Evolutionary conservation across 2,797 vertebrate species (phyloP), one percentile per base, ranked within the genome.

Genomic region (Bufotes viridis): DNA sequence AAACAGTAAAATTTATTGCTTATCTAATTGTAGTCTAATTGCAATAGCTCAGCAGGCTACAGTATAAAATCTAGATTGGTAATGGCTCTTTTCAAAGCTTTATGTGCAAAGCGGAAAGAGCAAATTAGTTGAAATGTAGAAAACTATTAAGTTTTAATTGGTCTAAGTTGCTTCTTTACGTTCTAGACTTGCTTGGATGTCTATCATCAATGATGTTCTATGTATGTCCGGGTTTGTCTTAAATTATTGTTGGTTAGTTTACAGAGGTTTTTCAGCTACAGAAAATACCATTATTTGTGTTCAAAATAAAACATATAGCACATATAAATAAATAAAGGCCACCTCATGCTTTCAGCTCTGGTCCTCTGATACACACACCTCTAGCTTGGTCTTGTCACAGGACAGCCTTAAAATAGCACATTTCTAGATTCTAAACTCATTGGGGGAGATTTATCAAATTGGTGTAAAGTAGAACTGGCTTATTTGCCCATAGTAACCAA

Each of bases 21-120:
- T 51, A 87, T 92, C 93, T 95, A 94, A 95, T 95, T 94, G 93
- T 93, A 93, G 92, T 92, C 95, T 94, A 95, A 95, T 95, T 94
- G 93, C 93, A 91, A 93, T 75, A 90, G 91, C 95, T 92, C 94
- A 93, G 94, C 91, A 9, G 93, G 93, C 87, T 92, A 90, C 85
- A 53, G 88, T 91, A 86, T 61, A 92, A 93, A 90, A 93, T 90
- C 90, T 0, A 18, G 91, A 88, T 74, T 91, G 85, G 34, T 89
- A 91, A 92, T 91, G 89, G 93, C 83, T 94, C 92, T 89, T 80
- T 87, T 91, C 91, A 91, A 94, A 94, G 94, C 94, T 93, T 94
- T 94, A 94, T 26, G 92, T 94, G 92, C 92, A 91, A 94, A 94
- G 92, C 91, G 93, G 92, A 93, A 93, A 92, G 92, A 92, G 90